Base-by-base conservation (phyloP, 2,797 vertebrate species). In the Myiotriccus ornatus region DNA sequence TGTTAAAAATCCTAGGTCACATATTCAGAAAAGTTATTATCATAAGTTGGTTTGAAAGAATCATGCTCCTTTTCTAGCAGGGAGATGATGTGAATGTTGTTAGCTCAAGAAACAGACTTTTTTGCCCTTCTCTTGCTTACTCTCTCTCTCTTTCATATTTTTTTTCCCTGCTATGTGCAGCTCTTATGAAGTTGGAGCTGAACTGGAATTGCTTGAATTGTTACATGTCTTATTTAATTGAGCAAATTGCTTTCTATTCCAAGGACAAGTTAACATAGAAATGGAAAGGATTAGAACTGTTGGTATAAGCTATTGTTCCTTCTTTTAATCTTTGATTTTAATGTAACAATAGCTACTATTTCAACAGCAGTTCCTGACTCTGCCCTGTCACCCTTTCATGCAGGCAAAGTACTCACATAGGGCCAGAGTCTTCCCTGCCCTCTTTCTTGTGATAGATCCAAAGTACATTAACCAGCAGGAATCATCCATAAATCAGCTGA, bases 191-290 rank as follows among this genome's bases (percentile, higher is more conserved):
- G 84, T 81, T 88, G 59, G 78, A 93, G 84, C 81, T 92, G 77
- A 93, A 88, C 79, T 95, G 90, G 46, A 93, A 89, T 89, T 94
- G 70, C 84, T 92, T 84, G 69, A 84, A 41, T 94, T 93, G 94
- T 92, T 88, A 41, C 69, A 77, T 46, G 83, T 87, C 86, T 82
- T 78, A 67, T 73, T 96, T 93, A 87, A 92, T 94, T 86, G 60
- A 74, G 65, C 73, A 96, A 96, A 96, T 96, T 95, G 70, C 76
- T 91, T 94, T 95, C 84, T 95, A 37, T 86, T 84, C 60, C 70
- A 86, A 90, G 86, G 93, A 78, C 90, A 95, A 80, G 74, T 81
- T 89, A 90, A 87, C 43, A 50, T 87, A 90, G 85, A 94, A 95
- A 89, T 93, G 46, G 80, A 95, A 93, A 71, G 90, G 82, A 90